Percentiles rank a stretch among this genome's conserved stretches.
Evolutionary conservation across 1,140 invertebrate genomes (phyloP).

Genomic region (silkworm (Bombyx mori)): ASM3026992v2 NC_085110.1:3319501-3320000

Average conservation of each 20-base stretch:
- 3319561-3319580: too few species aligned
- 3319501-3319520: not conserved
- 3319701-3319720: slow-evolving; percentile 4
- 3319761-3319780: slow-evolving; percentile 19
- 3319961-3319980: too few species aligned
- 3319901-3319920: not conserved
- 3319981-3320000: too few species aligned
- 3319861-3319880: too few species aligned
- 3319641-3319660: slow-evolving; percentile 12
- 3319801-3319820: too few species aligned
- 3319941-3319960: not conserved
- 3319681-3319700: slow-evolving; percentile 13
- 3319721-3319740: slow-evolving; percentile 13
- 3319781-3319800: not conserved
- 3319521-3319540: not conserved
- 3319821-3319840: too few species aligned
- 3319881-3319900: too few species aligned
- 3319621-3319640: slow-evolving; percentile 21
- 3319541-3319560: too few species aligned
- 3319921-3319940: not conserved
- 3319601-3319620: slow-evolving; percentile 37
- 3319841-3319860: too few species aligned
- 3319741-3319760: slow-evolving; percentile 7
- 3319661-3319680: slow-evolving; percentile 1
- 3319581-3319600: too few species aligned